Base-by-base conservation (phyloP, 2,888 invertebrate species). In the Clusia tigrina region DNA sequence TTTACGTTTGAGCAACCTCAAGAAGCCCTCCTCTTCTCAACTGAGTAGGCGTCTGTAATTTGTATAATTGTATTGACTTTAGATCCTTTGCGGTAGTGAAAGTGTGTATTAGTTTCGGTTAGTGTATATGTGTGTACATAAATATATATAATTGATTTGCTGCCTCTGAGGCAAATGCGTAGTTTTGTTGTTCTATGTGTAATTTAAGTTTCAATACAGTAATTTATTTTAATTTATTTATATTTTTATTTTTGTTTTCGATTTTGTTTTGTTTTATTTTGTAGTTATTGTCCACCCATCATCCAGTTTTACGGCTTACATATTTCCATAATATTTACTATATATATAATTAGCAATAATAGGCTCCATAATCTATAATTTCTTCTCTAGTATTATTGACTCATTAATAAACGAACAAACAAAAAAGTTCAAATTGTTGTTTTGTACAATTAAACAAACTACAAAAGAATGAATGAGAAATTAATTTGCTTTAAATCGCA, bases 231-330 rank as follows among this genome's bases (percentile, higher is more conserved):
- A 32, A 32, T 32, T 62, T 68, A 62, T 66, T 61, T 60, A 18
- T 62, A 53, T 23, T 54, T 64, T 70, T 53, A 46, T 62, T 63
- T 65, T 66, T 51, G 22, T 65, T 55, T 60, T 53, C 17, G 18
- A 26, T 52, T 58, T 66, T 61, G 62, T 68, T 69, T 72, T 67
- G 62, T 70, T 71, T 69, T 71, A 70, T 71, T 74, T 74, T 73
- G 69, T 81, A 80, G 79, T 81, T 82, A 82, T 82, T 82, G 82
- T 82, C 82, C 81, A 78, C 82, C 81, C 81, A 78, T n/a, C n/a
- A n/a, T 82, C 77, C 78, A 81, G 78, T 80, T 80, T 77, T 60
- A 63, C 62, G 63, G 32, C n/a, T 24, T 65, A 9, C 65, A 48
- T 42, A n/a, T 42, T n/a, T 15, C n/a, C 42, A 42, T 42, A 10